phyloP scores from a whole-genome alignment of 1,140 invertebrate genomes.

The Periplaneta americana region DNA sequence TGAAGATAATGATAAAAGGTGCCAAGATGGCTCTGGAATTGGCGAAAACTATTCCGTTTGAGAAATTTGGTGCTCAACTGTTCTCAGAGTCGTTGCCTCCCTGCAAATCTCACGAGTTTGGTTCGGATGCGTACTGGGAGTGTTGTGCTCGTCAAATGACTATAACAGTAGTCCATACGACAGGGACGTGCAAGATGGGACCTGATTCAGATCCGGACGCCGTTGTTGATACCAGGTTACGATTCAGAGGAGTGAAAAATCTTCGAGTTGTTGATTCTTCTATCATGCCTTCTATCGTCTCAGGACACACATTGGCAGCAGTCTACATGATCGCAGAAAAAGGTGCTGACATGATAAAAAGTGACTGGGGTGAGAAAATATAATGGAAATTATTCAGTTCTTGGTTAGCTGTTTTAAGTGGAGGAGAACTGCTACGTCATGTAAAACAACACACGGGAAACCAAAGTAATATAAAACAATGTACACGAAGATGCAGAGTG shows the following conservation, averaged over 20 bases:
- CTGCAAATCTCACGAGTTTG: conserved; percentile 26
- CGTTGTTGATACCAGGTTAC: conserved; percentile 63
- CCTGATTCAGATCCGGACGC: conserved; percentile 54
- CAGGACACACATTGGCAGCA: conserved; percentile 78
- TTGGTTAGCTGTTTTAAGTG: no score
- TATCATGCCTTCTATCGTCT: conserved; percentile 64
- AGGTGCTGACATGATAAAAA: conserved; percentile 74
- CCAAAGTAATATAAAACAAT: no score
- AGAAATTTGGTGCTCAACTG: conserved; percentile 26
- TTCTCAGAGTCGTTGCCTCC: conserved; percentile 2
- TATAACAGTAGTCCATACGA: conserved; percentile 43
- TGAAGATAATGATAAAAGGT: no score
- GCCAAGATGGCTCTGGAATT: no score
- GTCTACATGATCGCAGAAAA: conserved; percentile 85
- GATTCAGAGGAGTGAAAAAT: conserved; percentile 60
- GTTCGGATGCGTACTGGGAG: conserved; percentile 30
- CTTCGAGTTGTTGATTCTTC: conserved; percentile 73
- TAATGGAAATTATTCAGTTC: no score
- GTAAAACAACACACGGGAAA: no score
- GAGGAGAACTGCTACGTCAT: no score
- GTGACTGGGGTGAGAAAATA: conserved; percentile 35
- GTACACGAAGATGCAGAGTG: no score
- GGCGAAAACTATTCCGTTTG: conserved; percentile 19
- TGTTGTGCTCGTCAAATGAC: conserved; percentile 30
- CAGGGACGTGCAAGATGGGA: conserved; percentile 76